A percentile compares a stretch with the other conserved stretches of the same genome.
phyloP scores from a whole-genome alignment of 1,140 invertebrate species.

The Periplaneta americana region DNA sequence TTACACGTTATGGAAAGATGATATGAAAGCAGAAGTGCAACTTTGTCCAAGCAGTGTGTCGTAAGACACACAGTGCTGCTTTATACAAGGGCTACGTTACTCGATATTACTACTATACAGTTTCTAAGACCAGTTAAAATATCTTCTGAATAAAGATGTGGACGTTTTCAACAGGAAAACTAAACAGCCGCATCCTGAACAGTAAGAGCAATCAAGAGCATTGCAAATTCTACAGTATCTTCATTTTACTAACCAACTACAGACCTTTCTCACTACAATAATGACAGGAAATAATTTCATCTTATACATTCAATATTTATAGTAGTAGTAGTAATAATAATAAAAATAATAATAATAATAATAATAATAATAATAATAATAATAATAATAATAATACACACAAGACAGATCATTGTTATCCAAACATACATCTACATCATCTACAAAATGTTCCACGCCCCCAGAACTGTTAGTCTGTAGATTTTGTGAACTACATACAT shows the following conservation, averaged over 20 bases:
- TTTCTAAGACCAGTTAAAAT: not conserved
- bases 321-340: not conserved
- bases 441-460: not conserved
- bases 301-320: not conserved
- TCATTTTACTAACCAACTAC: not conserved
- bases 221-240: not conserved
- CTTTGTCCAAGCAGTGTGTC: not conserved
- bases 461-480: not conserved
- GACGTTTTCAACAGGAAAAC: not conserved
- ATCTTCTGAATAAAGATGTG: not conserved
- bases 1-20: not conserved
- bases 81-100: not conserved
- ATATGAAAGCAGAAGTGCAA: not conserved
- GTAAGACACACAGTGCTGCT: not conserved
- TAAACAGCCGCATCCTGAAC: not conserved
- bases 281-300: not conserved
- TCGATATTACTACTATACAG: not conserved
- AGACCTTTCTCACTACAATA: not conserved
- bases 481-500: not conserved
- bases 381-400: not conserved
- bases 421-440: not conserved
- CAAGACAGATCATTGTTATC: not conserved
- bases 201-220: not conserved
- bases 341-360: not conserved
- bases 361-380: not conserved